Conservation (phyloP, 2,797 vertebrate genomes). For the Lutjanus argentimaculatus region DNA sequence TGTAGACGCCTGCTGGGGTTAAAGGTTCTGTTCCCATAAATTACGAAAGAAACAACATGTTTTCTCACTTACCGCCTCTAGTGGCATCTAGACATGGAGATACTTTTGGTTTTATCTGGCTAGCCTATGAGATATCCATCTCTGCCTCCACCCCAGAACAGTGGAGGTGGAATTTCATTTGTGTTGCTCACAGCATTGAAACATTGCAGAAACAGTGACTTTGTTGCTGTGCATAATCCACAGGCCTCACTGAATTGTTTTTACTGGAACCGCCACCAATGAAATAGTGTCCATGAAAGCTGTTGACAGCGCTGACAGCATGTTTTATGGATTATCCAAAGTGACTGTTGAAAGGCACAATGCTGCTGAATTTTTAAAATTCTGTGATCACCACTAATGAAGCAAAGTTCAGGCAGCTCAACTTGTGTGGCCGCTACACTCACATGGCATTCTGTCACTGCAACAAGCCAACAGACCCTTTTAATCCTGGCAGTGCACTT, state of each 20-base stretch:
- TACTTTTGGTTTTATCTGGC: constrained; percentile 19
- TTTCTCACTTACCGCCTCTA: not conserved
- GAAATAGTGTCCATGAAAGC: not conserved
- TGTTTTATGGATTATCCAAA: constrained; percentile 10
- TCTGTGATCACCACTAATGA: constrained; percentile 7
- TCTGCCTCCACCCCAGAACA: not conserved
- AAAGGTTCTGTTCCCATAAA: constrained; percentile 19
- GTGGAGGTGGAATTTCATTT: constrained; percentile 1
- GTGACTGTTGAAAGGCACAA: not conserved
- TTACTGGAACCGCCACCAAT: not conserved
- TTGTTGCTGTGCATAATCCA: constrained; percentile 1
- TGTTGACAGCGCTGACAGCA: not conserved
- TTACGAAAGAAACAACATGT: not conserved
- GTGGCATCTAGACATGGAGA: not conserved
- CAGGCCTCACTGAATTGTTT: not conserved
- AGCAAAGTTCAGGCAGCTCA: not conserved
- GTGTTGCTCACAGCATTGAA: not conserved
- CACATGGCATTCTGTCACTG: not conserved
- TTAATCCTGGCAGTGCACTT: not conserved
- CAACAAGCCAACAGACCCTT: too few relatives aligned
- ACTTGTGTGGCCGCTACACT: not conserved
- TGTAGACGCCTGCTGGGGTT: constrained; percentile 20
- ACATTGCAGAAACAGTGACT: not conserved
- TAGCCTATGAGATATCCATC: not conserved
- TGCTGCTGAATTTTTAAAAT: not conserved